Evolutionary conservation across 1,140 invertebrate species (phyloP).

Genomic region (Orussus abietinus): DNA sequence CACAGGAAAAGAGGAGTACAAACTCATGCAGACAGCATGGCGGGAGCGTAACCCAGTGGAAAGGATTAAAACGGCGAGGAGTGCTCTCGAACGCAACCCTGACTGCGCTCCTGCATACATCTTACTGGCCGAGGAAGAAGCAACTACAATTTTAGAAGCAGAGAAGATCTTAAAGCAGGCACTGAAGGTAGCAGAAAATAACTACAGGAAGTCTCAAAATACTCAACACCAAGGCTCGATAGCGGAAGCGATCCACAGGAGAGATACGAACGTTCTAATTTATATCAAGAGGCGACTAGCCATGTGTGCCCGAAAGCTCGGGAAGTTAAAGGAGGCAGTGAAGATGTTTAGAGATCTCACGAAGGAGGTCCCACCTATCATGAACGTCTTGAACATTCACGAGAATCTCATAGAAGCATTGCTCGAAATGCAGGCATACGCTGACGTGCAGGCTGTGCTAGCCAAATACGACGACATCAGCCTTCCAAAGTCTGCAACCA

Average conservation of each 20-base stretch:
- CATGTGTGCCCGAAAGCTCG: conserved; percentile 95
- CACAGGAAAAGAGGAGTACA: conserved; percentile 80
- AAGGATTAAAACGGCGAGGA: conserved; percentile 88
- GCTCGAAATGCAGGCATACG: conserved; percentile 93
- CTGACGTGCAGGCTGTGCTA: conserved; percentile 93
- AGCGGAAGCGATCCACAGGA: conserved; percentile 76
- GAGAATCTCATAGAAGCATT: conserved; percentile 96
- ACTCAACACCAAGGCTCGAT: conserved; percentile 72
- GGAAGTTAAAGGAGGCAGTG: conserved; percentile 89
- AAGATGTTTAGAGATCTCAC: conserved; percentile 97
- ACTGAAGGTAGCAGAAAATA: conserved; percentile 81
- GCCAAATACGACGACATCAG: conserved; percentile 97
- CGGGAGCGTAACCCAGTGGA: conserved; percentile 89
- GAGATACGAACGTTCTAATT: conserved; percentile 94
- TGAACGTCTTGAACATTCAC: conserved; percentile 94
- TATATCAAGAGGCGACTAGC: conserved; percentile 91
- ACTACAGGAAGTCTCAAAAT: conserved; percentile 79
- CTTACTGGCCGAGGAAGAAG: conserved; percentile 93
- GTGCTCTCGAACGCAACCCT: conserved; percentile 83
- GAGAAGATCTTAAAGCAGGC: conserved; percentile 87
- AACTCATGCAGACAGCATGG: conserved; percentile 98
- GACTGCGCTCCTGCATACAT: conserved; percentile 96
- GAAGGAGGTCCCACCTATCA: conserved; percentile 94
- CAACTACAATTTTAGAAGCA: conserved; percentile 84
- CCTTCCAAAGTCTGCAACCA: conserved; percentile 93